Evolutionary conservation across 1,140 invertebrate species (phyloP).

Genomic region (Chrysomallon squamiferum): DNA sequence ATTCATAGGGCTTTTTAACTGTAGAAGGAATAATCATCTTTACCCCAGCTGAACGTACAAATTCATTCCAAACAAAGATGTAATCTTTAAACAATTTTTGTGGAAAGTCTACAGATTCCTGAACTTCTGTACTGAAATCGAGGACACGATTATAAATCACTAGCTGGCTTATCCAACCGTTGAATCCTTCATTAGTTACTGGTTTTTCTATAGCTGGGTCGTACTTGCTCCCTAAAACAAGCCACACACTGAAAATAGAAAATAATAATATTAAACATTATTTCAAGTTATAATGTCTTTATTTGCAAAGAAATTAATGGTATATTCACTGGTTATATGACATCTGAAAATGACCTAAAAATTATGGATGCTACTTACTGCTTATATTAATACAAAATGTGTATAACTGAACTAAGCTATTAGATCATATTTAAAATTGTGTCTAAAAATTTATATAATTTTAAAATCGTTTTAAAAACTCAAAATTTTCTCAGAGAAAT

Average conservation of each 20-base stretch:
- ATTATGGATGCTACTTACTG: too few species aligned
- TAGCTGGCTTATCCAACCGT: conserved; percentile 4
- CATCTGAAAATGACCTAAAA: too few species aligned
- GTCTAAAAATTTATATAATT: too few species aligned
- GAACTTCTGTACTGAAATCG: conserved; percentile 90
- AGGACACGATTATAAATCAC: conserved; percentile 73
- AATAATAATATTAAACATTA: too few species aligned
- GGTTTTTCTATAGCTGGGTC: not conserved
- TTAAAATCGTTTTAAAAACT: too few species aligned
- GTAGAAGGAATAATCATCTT: not conserved
- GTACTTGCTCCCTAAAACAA: conserved; percentile 5
- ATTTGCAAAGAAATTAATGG: too few species aligned
- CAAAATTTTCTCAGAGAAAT: too few species aligned
- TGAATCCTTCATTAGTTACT: conserved; percentile 1
- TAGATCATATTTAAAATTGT: too few species aligned
- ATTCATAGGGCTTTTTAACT: not conserved
- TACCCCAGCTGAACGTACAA: not conserved
- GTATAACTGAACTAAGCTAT: too few species aligned
- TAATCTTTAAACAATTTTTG: not conserved
- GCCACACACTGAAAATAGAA: conserved; percentile 3
- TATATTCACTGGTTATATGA: too few species aligned
- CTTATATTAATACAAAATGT: too few species aligned
- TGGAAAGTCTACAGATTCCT: conserved; percentile 65
- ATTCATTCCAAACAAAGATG: conserved; percentile 3
- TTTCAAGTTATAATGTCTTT: too few species aligned